Conservation (phyloP, 2,888 invertebrate genomes). For the Chloroclystis v-ata region DNA sequence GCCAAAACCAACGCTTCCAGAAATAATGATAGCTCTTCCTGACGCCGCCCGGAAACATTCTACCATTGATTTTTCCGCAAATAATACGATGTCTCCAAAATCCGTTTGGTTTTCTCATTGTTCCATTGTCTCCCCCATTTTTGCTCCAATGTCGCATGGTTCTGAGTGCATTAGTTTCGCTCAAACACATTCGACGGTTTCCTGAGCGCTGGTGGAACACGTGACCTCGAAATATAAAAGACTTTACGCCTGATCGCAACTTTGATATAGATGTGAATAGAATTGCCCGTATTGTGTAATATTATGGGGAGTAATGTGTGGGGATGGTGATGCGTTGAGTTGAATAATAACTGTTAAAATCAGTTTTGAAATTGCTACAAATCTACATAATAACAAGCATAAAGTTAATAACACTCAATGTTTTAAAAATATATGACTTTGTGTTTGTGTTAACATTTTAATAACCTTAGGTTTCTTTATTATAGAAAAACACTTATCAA, state of each 20-base stretch:
- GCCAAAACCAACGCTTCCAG: conserved; percentile 60
- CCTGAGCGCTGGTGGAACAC: conserved; percentile 68
- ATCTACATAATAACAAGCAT: no score
- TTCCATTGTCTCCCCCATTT: conserved; percentile 39
- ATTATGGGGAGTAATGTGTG: conserved; percentile 45
- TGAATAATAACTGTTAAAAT: neutral
- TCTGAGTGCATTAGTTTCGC: conserved; percentile 75
- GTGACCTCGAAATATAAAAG: conserved; percentile 72
- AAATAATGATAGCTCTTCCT: conserved; percentile 72
- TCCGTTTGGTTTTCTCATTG: conserved; percentile 40
- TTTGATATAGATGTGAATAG: conserved; percentile 68
- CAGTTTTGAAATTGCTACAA: no score
- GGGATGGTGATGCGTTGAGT: conserved; percentile 32
- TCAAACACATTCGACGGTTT: conserved; percentile 69
- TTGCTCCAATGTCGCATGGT: conserved; percentile 57
- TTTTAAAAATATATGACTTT: no score
- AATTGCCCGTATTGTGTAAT: conserved; percentile 72
- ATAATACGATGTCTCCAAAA: conserved; percentile 60
- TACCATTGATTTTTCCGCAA: conserved; percentile 76
- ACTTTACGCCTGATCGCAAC: conserved; percentile 71
- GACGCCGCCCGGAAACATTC: conserved; percentile 65
- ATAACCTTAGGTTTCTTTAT: no score
- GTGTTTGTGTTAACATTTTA: no score
- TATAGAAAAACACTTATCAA: no score
- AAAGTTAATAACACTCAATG: no score